Base-by-base conservation (phyloP, 1,140 invertebrate species). In the Aphelenchoides avenae region DNA sequence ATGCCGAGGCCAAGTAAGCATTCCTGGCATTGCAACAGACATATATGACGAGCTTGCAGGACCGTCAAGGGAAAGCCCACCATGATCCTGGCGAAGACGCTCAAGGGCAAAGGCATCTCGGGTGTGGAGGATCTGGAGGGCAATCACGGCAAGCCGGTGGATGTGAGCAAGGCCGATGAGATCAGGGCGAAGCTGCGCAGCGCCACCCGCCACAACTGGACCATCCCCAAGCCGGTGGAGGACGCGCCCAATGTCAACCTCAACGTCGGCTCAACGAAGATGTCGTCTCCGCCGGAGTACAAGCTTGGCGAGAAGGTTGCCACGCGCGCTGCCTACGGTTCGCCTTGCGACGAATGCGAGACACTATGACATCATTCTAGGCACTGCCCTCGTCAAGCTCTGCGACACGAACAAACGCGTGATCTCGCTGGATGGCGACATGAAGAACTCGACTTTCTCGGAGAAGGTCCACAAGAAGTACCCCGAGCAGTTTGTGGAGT, bases 371-470 rank as follows among this genome's bases (percentile, higher is more conserved):
- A n/a, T n/a, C n/a, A n/a, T n/a, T n/a, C n/a, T n/a, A n/a, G n/a
- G 93, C 3, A 88, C 84, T 50, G 94, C 88, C 27, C 79, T 99
- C 20, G 86, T 87, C 18, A 98, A 97, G 68, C 64, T 87, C 29
- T 92, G 87, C 0, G 84, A 87, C 57, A 85, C 81, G 56, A 92
- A 91, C 79, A 70, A 83, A 15, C 82, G 89, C 51, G 47, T 66
- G n/a, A 66, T 73, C 30, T 65, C 61, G 1, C 58, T 75, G n/a
- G 72, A 75, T 31, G 70, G 71, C 44, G 94, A 98, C 77, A 96
- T 91, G 30, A 98, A 96, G 80, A 99, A 98, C 78, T 97, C 92
- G 0, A 98, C 95, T 0, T 98, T 86, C 79, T 87, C 93, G 18
- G 88, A 93, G 49, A 93, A 91, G 77, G 84, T 98, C 42, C 87